Evolutionary conservation across 2,888 invertebrate genomes (phyloP).

Genomic region (Sarcophaga rosellei): DNA sequence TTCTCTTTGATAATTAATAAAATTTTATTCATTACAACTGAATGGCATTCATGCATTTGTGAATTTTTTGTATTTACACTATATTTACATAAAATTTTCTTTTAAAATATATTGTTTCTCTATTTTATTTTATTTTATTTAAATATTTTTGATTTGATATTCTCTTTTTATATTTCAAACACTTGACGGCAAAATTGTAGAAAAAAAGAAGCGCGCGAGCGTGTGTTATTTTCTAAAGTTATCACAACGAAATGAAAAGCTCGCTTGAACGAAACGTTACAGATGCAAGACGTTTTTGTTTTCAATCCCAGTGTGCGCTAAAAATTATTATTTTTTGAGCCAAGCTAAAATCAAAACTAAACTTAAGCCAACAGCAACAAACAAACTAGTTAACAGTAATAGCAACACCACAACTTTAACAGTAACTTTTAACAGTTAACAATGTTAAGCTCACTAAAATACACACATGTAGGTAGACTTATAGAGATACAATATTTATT

Average conservation of each 20-base stretch:
- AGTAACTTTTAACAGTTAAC: not conserved
- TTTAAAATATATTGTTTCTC: conserved; percentile 12
- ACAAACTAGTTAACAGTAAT: conserved; percentile 35
- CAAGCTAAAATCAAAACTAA: conserved; percentile 62
- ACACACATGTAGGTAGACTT: not conserved
- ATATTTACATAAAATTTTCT: conserved; percentile 9
- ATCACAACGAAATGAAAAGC: conserved; percentile 82
- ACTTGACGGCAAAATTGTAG: conserved; percentile 34
- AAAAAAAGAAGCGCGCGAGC: conserved; percentile 72
- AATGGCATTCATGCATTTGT: not conserved
- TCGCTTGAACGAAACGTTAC: conserved; percentile 80
- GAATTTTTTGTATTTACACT: conserved; percentile 21
- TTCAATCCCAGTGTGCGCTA: conserved; percentile 72
- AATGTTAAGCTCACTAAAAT: conserved; percentile 12
- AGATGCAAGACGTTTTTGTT: conserved; percentile 80
- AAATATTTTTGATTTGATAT: conserved; percentile 10
- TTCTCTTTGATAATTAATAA: not conserved
- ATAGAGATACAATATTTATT: not conserved
- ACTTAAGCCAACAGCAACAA: conserved; percentile 51
- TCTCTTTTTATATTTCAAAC: not conserved
- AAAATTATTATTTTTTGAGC: conserved; percentile 54
- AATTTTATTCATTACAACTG: too few relatives aligned
- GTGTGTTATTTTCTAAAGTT: conserved; percentile 78
- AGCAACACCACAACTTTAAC: conserved; percentile 39
- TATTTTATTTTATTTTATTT: conserved; percentile 33